A percentile compares a stretch with the other conserved stretches of the same genome.
phyloP scores from a whole-genome alignment of 1,140 invertebrate species.

The Atopsyche davidsoni region DNA sequence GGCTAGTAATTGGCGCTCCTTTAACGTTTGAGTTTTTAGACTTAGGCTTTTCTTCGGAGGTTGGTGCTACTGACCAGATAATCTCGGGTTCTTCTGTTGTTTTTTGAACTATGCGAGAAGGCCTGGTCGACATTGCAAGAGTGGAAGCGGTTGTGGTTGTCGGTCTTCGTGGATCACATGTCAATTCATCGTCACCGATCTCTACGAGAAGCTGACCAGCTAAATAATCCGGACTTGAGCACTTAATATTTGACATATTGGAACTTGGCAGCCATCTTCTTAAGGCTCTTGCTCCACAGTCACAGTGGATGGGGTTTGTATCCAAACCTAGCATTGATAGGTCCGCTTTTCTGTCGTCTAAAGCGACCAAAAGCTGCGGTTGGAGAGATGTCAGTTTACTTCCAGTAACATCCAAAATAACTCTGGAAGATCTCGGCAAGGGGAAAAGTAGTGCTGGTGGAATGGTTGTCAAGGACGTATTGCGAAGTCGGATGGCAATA shows the following conservation, averaged over 20 bases:
- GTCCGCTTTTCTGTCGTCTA: slow-evolving; percentile 73
- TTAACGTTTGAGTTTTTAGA: slow-evolving; percentile 52
- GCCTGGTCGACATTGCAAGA: slow-evolving; percentile 36
- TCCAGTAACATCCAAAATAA: slow-evolving; percentile 70
- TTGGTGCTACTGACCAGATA: slow-evolving; percentile 76
- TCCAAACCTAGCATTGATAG: slow-evolving; percentile 65
- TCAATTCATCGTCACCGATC: slow-evolving; percentile 71
- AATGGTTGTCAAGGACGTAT: slow-evolving; percentile 71
- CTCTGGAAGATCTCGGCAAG: slow-evolving; percentile 77
- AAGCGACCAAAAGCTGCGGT: slow-evolving; percentile 66
- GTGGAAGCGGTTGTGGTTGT: slow-evolving; percentile 48
- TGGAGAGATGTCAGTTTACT: slow-evolving; percentile 69
- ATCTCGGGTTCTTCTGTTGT: slow-evolving; percentile 72
- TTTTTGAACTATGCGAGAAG: slow-evolving; percentile 47
- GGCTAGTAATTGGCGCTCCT: slow-evolving; percentile 50
- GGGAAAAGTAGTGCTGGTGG: slow-evolving; percentile 79
- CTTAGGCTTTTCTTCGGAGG: slow-evolving; percentile 49
- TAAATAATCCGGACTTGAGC: slow-evolving; percentile 63
- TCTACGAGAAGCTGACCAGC: slow-evolving; percentile 61
- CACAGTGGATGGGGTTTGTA: slow-evolving; percentile 75
- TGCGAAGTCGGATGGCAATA: slow-evolving; percentile 66
- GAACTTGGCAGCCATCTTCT: slow-evolving; percentile 66
- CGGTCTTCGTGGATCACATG: slow-evolving; percentile 60
- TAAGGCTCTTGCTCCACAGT: slow-evolving; percentile 73
- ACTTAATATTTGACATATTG: slow-evolving; percentile 55